Base-by-base conservation (phyloP, 2,113 vertebrate species). In the Neoarius graeffei region DNA sequence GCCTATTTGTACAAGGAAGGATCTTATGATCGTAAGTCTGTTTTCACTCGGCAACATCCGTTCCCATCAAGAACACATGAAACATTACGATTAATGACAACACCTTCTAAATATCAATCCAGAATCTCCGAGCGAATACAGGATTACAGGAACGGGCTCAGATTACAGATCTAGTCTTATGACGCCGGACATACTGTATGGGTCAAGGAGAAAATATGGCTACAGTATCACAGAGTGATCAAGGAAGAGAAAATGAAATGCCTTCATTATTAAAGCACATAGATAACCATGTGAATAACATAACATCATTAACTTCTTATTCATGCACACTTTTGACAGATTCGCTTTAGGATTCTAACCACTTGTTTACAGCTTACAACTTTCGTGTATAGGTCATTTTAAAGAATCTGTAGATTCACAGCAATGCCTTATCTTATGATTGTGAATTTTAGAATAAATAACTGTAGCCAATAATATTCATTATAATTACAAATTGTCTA, bases 311-410 rank as follows among this genome's bases (percentile, higher is more conserved):
- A 42, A 42, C 42, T 23, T 81, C 20, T 13, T 11, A 30, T 42
- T 11, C 5, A 19, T 42, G 15, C 1, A 5, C 11, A 20, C 27
- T 59, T 60, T 35, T 15, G 17, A 30, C 59, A 83, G 85, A 69
- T 86, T 89, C 30, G 73, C 42, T 69, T 35, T 52, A 1, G 2
- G 62, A 71, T 57, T 59, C 11, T 15, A 56, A 73, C 69, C 54
- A 88, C 71, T 42, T 86, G 89, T 90, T 90, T 90, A 90, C 86
- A 88, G 35, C 71, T 69, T 59, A 23, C 79, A 25, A 60, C 57
- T 14, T 85, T 64, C 64, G 23, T 64, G 15, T 77, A 0, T 52
- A 23, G 48, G n/a, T 57, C 62, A 81, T 81, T 56, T 81, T 13
- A 35, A 71, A 64, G 35, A 62, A 48, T 81, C 77, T 71, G 52